Base-by-base conservation (phyloP, 2,113 vertebrate species). In the Jacana jacana region DNA sequence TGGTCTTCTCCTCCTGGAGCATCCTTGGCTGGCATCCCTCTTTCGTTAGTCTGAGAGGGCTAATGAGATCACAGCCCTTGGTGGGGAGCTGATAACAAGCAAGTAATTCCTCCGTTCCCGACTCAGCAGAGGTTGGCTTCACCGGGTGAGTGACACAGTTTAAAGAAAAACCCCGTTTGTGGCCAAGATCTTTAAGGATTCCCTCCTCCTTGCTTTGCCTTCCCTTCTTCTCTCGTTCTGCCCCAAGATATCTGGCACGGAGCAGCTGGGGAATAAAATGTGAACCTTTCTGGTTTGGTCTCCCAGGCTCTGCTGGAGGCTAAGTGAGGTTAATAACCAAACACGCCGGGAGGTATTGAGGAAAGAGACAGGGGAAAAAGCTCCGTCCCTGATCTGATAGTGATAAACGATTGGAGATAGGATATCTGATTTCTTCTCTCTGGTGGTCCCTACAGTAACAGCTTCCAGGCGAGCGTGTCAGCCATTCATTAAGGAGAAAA, bases 321-420 rank as follows among this genome's bases (percentile, higher is more conserved):
- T 97, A 97, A 97, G 93, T 97, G 96, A 97, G 97, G 97, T 97
- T 98, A 97, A 98, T 97, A 95, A 91, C 95, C 1, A 33, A 94
- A 97, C 97, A 97, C 3, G n/a, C 91, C 7, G 8, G 54, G 63
- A 95, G 91, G 91, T 57, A 91, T 75, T 87, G 87, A 88, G 93
- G 86, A 71, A 83, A 73, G 89, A 92, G 85, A 55, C 55, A 46
- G 78, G 90, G 94, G 87, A 30, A 76, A 93, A 84, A 90, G 88
- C 92, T 88, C 65, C 4, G 0, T 94, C 95, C 85, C 88, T 86
- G 93, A 97, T 96, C 89, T 93, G 85, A 94, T 83, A 68, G 92
- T 96, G 96, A 97, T 97, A 95, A 97, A 97, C 30, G 93, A 97
- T 83, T 75, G 81, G 93, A 80, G 93, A 93, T 39, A 66, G 39